These are phyloP conservation scores for Lobophora halterata DNA, from an alignment of 2,888 invertebrate genomes.

Conservation along the genomic window DNA sequence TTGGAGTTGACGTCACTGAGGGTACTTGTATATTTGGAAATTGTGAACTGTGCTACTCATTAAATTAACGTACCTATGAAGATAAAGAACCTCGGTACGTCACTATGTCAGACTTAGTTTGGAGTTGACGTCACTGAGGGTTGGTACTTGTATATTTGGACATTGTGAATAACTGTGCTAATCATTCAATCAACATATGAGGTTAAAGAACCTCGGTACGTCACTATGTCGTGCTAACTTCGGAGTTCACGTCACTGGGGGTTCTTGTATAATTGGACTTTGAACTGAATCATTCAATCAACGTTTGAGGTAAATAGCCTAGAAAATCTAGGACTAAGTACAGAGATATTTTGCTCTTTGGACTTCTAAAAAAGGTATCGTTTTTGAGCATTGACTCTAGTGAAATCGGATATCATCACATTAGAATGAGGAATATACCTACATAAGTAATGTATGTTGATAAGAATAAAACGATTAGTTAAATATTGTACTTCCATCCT, in stretches of 20 bases:
- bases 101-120: constrained; percentile 21
- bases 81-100: constrained; percentile 2
- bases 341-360: too few species aligned
- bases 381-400: too few species aligned
- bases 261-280: background rate
- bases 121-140: constrained; percentile 24
- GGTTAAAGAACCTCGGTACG: constrained; percentile 1
- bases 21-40: constrained; percentile 5
- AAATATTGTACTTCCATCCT: too few species aligned
- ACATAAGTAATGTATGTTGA: too few species aligned
- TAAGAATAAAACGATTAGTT: too few species aligned
- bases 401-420: too few species aligned
- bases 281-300: too few species aligned
- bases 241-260: constrained; percentile 9
- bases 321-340: too few species aligned
- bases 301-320: too few species aligned
- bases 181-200: background rate
- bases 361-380: too few species aligned
- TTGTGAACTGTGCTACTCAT: constrained; percentile 6
- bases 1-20: constrained; percentile 24
- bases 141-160: too few species aligned
- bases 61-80: background rate
- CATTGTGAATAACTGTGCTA: constrained; percentile 6
- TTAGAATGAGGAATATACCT: too few species aligned
- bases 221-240: constrained; percentile 22